These are phyloP conservation scores for Drosophila cognata DNA, from an alignment of 2,888 invertebrate genomes.

Conservation along the genomic window DNA sequence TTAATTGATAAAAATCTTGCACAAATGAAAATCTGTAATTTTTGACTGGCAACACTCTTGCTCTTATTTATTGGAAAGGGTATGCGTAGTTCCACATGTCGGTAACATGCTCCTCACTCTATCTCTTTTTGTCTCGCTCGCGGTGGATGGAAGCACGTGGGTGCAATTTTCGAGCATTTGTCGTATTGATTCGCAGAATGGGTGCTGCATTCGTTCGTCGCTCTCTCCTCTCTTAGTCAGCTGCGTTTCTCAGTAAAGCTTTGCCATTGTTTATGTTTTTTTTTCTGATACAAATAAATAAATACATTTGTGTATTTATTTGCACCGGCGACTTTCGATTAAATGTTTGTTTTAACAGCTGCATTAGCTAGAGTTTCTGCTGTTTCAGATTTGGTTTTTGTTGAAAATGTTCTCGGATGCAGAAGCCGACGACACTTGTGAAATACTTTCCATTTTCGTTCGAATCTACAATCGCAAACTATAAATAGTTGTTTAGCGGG, in stretches of 20 bases:
- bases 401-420: not conserved
- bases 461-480: conserved; percentile 52
- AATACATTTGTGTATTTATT: not conserved
- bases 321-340: not conserved
- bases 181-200: conserved; percentile 19
- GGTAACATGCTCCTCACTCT: not conserved
- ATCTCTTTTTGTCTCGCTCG: not conserved
- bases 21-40: not conserved
- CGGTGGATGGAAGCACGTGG: conserved; percentile 23
- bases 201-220: conserved; percentile 7
- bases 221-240: conserved; percentile 11
- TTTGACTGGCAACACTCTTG: not conserved
- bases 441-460: conserved; percentile 75
- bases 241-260: conserved; percentile 6
- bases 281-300: not conserved
- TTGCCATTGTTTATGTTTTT: conserved; percentile 22
- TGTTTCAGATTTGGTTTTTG: not conserved
- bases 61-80: not conserved
- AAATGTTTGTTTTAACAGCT: not conserved
- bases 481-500: conserved; percentile 60
- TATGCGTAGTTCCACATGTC: not conserved
- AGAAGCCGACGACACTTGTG: conserved; percentile 3
- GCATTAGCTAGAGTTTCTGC: not conserved
- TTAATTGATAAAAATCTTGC: not conserved
- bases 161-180: conserved; percentile 12